Conservation (phyloP, 2,888 invertebrate species). For the Stenotaenia linearis region DNA sequence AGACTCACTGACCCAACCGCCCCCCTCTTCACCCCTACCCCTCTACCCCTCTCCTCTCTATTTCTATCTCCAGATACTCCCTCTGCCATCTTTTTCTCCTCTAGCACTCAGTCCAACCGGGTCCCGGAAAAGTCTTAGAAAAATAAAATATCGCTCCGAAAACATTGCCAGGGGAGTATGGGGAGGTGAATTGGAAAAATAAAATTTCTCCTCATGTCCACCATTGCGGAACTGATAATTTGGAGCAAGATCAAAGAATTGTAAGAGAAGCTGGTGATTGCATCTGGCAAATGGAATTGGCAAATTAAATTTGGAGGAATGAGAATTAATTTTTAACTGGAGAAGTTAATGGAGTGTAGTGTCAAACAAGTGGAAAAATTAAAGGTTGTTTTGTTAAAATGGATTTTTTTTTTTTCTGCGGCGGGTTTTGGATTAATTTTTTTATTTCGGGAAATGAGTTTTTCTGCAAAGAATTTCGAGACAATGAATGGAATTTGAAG, state of each 20-base stretch:
- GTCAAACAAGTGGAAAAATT: background rate
- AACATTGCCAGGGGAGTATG: background rate
- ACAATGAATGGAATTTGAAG: background rate
- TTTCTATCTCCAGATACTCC: background rate
- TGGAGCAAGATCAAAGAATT: constrained; percentile 4
- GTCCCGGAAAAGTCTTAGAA: background rate
- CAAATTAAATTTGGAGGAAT: constrained; percentile 1
- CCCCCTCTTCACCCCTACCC: background rate
- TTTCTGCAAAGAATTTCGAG: background rate
- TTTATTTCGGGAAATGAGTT: background rate
- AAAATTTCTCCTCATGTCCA: constrained; percentile 15
- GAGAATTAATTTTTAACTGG: background rate
- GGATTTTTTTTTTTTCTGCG: background rate
- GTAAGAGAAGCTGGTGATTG: background rate
- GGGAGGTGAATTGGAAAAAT: constrained; percentile 14
- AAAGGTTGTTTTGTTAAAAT: background rate
- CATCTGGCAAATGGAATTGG: constrained; percentile 7
- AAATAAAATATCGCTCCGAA: constrained; percentile 6
- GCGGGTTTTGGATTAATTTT: background rate
- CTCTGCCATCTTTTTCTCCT: background rate
- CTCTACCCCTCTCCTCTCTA: background rate
- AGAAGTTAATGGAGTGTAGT: background rate
- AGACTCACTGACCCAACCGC: background rate
- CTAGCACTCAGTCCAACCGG: background rate
- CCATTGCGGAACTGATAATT: constrained; percentile 19